Percentiles rank a stretch among this genome's conserved stretches.
These are phyloP conservation scores for Phymorhynchus buccinoides DNA, from an alignment of 1,140 invertebrate genomes.

Conservation along the genomic window DNA sequence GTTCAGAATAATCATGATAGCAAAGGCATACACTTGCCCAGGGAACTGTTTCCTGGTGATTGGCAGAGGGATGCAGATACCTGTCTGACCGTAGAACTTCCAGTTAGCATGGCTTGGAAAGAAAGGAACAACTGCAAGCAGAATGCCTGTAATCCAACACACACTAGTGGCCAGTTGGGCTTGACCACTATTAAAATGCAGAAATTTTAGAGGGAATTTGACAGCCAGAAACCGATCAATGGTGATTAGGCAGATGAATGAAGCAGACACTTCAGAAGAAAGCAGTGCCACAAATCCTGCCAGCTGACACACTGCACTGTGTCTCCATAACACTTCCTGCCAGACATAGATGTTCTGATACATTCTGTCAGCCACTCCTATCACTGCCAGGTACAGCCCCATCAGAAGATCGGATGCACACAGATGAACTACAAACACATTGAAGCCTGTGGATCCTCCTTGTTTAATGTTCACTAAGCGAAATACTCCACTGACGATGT, in stretches of 20 bases:
- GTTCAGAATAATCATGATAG: constrained; percentile 50
- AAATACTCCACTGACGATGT: constrained; percentile 45
- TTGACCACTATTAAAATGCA: too few species aligned
- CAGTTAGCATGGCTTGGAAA: constrained; percentile 31
- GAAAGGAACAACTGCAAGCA: constrained; percentile 33
- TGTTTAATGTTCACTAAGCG: constrained; percentile 15
- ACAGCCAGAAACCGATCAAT: too few species aligned
- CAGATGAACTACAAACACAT: constrained; percentile 53
- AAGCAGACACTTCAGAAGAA: constrained; percentile 59
- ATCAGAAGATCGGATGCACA: constrained; percentile 59
- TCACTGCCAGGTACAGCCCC: constrained; percentile 64
- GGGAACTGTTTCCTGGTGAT: constrained; percentile 26
- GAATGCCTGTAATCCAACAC: constrained; percentile 15
- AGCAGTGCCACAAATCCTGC: constrained; percentile 59
- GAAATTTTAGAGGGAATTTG: too few species aligned
- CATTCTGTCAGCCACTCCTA: constrained; percentile 56
- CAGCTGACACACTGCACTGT: constrained; percentile 50
- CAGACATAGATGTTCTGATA: constrained; percentile 56
- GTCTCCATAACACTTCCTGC: constrained; percentile 54
- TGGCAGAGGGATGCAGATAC: constrained; percentile 51
- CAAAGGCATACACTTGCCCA: constrained; percentile 46
- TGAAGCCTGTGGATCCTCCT: constrained; percentile 40
- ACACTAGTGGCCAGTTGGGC: too few species aligned
- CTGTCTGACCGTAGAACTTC: constrained; percentile 48
- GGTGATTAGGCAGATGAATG: too few species aligned